Evolutionary conservation across 1,140 invertebrate genomes (phyloP), one percentile per base, ranked within the genome.

Genomic region (Cotesia chilonis): DNA sequence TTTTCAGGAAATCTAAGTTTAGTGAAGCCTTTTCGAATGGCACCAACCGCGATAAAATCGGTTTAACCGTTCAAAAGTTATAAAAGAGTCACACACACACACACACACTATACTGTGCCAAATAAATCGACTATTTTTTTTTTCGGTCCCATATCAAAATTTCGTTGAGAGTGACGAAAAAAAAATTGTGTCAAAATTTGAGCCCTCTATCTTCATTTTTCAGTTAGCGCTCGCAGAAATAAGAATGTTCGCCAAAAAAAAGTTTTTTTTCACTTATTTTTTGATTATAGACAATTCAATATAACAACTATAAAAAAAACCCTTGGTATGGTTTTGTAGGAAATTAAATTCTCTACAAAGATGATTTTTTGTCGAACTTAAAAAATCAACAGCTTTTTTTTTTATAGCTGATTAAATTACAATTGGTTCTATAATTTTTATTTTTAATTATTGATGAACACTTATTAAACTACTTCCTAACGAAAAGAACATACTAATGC

Each of bases 361-460:
- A 60, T 36, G 1, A 60, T 60, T 35, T 35, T 60, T 60, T 20
- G 9, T 60, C 59, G 59, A 60, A 60, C 20, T 60, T 35, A 60
- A 60, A 36, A 10, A 60, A 35, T 68, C 9, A 36, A 68, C 66
- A 36, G 35, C 35, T 59, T 59, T 38, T 69, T 14, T 57, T 59
- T 59, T 59, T 38, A 68, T 4, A 67, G 38, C 59, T 60, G 28
- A 60, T 67, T 28, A 54, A 67, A 67, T 51, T 67, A 52, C 28
- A 51, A 67, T 51, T 35, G 1, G 20, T 20, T 52, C 35, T 47
- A 47, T 65, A 41, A 41, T 65, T 47, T 17, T 65, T 47, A 7
- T 47, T 65, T 65, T 38, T 65, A 17, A n/a, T 47, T 65, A 65
- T 65, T 65, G 37, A 47, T 65, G 12, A 65, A 41, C 38, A 65